Evolutionary conservation across 2,113 vertebrate species (phyloP).

Genomic region (Sinocyclocheilus anshuiensis): DNA sequence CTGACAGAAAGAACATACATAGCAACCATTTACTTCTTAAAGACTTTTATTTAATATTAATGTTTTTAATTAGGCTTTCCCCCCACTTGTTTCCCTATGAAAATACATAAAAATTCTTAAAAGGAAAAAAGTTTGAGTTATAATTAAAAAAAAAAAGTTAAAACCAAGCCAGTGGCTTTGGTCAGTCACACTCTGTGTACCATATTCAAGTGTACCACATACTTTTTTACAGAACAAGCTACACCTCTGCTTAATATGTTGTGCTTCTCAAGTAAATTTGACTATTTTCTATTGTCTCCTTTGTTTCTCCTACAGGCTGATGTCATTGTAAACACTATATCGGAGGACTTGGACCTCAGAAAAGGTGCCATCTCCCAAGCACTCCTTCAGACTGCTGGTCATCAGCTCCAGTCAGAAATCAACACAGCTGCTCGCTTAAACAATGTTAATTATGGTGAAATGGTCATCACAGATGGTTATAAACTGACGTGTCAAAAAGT

Average conservation of each 20-base stretch:
- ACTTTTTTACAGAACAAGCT: too few relatives aligned
- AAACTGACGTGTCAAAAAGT: slow-evolving; percentile 71
- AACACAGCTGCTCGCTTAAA: fast-evolving
- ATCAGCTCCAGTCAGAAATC: slow-evolving; percentile 70
- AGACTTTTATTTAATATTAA: background rate
- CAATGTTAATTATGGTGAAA: background rate
- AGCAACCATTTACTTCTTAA: background rate
- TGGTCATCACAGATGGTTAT: slow-evolving; percentile 77
- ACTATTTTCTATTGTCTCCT: background rate
- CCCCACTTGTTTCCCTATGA: background rate
- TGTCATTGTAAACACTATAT: slow-evolving; percentile 82
- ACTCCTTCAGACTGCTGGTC: slow-evolving; percentile 77
- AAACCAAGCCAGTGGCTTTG: too few relatives aligned
- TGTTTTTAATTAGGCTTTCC: background rate
- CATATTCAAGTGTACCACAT: too few relatives aligned
- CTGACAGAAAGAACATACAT: background rate
- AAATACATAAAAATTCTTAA: too few relatives aligned
- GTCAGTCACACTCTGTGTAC: too few relatives aligned
- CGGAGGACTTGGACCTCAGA: slow-evolving; percentile 69
- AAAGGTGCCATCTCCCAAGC: slow-evolving; percentile 79
- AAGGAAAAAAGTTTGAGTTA: too few relatives aligned
- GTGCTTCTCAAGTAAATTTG: background rate
- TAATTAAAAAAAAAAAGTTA: too few relatives aligned
- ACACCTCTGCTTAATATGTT: too few relatives aligned
- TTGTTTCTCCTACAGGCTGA: slow-evolving; percentile 72